phyloP scores from a whole-genome alignment of 2,888 invertebrate species.

The Elegia similella region DNA sequence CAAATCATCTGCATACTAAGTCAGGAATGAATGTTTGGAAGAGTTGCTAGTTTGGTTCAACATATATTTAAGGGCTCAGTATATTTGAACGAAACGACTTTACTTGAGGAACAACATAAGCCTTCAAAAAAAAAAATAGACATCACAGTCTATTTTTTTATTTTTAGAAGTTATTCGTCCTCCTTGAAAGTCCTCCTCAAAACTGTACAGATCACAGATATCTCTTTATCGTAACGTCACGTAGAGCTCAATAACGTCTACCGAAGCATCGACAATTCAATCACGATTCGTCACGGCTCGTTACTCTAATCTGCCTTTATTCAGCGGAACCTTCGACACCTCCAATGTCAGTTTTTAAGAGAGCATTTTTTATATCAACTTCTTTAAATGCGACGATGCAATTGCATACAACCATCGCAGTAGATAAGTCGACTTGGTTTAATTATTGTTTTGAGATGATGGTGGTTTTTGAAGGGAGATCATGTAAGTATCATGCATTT shows the following conservation, averaged over 20 bases:
- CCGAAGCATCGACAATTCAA: background rate
- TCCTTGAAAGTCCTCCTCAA: too few species aligned
- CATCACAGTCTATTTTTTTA: too few species aligned
- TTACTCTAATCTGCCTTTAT: constrained; percentile 2
- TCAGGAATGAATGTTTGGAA: too few species aligned
- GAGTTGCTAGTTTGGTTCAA: too few species aligned
- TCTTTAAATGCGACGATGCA: background rate
- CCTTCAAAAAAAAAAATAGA: too few species aligned
- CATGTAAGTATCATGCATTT: constrained; percentile 34
- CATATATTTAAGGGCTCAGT: too few species aligned
- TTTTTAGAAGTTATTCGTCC: too few species aligned
- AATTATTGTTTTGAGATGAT: constrained; percentile 25
- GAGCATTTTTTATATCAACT: background rate
- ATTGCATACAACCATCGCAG: background rate
- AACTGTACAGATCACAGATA: too few species aligned
- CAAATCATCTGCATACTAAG: too few species aligned
- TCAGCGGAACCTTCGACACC: background rate
- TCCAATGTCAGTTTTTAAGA: constrained; percentile 11
- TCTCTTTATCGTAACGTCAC: too few species aligned
- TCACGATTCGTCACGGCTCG: constrained; percentile 4
- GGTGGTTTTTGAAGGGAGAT: constrained; percentile 31
- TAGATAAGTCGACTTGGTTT: background rate
- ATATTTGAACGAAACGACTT: too few species aligned
- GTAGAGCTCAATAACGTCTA: background rate
- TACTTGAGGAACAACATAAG: too few species aligned